These are phyloP conservation scores for Disparrhopalites patrizii DNA, from an alignment of 2,888 invertebrate genomes.

Conservation along the genomic window DNA sequence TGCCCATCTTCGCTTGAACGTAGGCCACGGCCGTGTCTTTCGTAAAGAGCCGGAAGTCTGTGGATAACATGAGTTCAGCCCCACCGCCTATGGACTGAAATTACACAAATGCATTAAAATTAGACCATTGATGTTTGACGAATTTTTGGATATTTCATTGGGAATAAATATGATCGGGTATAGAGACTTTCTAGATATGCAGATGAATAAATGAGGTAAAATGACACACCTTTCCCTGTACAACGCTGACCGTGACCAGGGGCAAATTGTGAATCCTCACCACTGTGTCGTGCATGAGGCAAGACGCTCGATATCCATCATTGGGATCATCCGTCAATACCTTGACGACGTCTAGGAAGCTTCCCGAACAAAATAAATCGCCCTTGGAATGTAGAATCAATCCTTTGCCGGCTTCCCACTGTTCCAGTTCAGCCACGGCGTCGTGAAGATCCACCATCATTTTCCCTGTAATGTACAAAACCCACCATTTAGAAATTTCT, in stretches of 20 bases:
- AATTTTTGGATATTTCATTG: too few species aligned
- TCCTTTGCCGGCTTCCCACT: constrained; percentile 54
- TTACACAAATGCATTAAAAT: not conserved
- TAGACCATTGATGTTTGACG: not conserved
- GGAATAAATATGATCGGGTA: not conserved
- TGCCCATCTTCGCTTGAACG: constrained; percentile 55
- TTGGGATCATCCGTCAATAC: not conserved
- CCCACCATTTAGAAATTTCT: too few species aligned
- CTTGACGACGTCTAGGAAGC: constrained; percentile 51
- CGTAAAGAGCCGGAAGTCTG: constrained; percentile 55
- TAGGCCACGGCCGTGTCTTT: constrained; percentile 52
- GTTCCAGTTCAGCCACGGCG: constrained; percentile 52
- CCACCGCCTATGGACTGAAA: constrained; percentile 56
- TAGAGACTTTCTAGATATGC: too few species aligned
- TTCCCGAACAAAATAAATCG: constrained; percentile 57
- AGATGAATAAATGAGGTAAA: too few species aligned
- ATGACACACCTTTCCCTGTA: constrained; percentile 52
- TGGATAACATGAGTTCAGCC: constrained; percentile 55
- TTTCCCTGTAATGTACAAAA: constrained; percentile 54
- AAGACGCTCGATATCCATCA: constrained; percentile 53
- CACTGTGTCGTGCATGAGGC: constrained; percentile 54
- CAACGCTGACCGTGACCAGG: constrained; percentile 54
- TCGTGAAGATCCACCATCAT: constrained; percentile 58
- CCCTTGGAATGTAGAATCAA: constrained; percentile 53
- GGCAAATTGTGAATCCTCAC: constrained; percentile 53